These are phyloP conservation scores for Octopus sinensis DNA, from an alignment of 1,140 invertebrate genomes.

Conservation along the genomic window DNA sequence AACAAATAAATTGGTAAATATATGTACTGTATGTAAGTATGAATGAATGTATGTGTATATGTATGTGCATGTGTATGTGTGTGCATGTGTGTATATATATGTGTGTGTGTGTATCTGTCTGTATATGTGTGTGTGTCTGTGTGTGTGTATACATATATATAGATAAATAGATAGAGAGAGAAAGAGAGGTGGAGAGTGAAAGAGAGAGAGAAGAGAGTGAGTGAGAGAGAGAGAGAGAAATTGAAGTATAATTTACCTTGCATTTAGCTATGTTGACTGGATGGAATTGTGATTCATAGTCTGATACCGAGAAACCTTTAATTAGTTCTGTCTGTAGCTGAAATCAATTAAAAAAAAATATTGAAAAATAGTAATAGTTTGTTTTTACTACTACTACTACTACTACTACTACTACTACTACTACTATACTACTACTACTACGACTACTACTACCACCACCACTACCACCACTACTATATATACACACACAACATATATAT, in stretches of 20 bases:
- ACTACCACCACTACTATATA: no score
- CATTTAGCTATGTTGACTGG: slow-evolving; percentile 29
- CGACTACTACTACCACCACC: no score
- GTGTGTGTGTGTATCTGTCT: background rate
- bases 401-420: no score
- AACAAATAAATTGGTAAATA: no score
- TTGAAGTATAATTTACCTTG: slow-evolving; percentile 19
- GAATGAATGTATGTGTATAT: no score
- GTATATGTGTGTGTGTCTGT: background rate
- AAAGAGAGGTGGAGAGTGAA: background rate
- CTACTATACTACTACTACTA: no score
- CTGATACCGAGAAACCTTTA: background rate
- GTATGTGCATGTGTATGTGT: background rate
- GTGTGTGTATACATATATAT: background rate
- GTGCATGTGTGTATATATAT: background rate
- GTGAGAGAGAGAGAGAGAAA: no score
- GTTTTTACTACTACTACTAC: no score
- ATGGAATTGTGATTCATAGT: slow-evolving; percentile 29
- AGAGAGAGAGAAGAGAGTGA: background rate
- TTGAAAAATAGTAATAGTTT: no score
- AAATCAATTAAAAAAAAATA: background rate
- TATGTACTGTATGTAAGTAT: no score
- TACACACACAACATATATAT: no score
- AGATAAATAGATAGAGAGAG: no score
- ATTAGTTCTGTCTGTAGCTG: background rate